Base-by-base conservation (phyloP, 2,797 vertebrate species). In the Arremon brunneinucha region DNA sequence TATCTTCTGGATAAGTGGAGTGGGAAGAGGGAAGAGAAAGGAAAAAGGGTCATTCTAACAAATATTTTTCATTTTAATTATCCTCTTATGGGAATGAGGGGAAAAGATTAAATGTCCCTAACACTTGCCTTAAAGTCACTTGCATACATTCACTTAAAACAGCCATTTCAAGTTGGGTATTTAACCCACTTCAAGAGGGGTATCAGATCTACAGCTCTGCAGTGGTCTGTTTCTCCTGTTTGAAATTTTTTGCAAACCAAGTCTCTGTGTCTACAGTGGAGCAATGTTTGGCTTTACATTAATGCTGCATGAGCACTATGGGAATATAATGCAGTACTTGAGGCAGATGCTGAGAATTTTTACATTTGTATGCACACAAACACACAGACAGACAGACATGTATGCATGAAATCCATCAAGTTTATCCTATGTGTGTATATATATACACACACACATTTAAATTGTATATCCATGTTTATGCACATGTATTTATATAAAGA, bases 311-410 rank as follows among this genome's bases (percentile, higher is more conserved):
- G 89, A 91, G 70, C 87, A 91, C 89, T 87, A 74, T 82, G 89
- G 91, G 90, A 93, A 94, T 84, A 93, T 87, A 96, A 94, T 90
- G 68, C 77, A 91, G 74, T 87, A 92, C 47, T 30, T 60, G 32
- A 83, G 72, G 74, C 41, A 75, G 39, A 86, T 19, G 62, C 70
- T 59, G 55, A 69, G 65, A 59, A 79, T 35, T 74, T 86, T 37
- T 22, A 90, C 14, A 22, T 53, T 41, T 19, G 9, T 77, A 68
- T 8, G 13, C 35, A 87, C 49, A 67, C 12, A 52, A 35, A 32
- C 8, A 37, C 14, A 32, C 24, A 55, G 2, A 83, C 2, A 62
- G 5, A 69, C 2, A 74, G 1, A 85, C 12, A 47, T 2, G 23
- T 28, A 56, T 13, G 50, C 15, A 62, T 49, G 69, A 83, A 95